Percentiles rank a stretch among this genome's conserved stretches.
Evolutionary conservation across 2,113 vertebrate genomes (phyloP).

Genomic region (Martes martes): DNA sequence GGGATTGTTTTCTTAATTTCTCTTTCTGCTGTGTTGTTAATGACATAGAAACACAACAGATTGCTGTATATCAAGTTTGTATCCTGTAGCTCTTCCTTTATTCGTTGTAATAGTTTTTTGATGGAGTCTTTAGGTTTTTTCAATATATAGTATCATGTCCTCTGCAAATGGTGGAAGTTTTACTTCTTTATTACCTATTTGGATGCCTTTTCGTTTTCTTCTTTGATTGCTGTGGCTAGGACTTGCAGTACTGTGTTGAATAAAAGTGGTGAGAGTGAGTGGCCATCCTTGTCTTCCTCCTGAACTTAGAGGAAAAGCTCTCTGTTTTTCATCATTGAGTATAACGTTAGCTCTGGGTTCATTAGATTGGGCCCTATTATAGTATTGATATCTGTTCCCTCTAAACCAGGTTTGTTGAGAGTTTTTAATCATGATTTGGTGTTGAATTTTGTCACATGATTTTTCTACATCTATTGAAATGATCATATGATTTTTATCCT

Average conservation of each 20-base stretch:
- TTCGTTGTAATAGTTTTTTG: background rate
- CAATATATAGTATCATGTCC: background rate
- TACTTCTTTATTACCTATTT: background rate
- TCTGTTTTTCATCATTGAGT: background rate
- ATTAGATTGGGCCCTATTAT: background rate
- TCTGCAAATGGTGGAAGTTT: background rate
- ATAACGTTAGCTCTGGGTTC: background rate
- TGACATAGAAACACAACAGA: background rate
- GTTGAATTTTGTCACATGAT: background rate
- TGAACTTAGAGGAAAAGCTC: background rate
- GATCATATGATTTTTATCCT: background rate
- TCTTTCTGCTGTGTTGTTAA: background rate
- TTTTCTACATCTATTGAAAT: background rate
- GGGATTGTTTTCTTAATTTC: background rate
- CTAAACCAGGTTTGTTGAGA: background rate
- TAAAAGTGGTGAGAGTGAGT: background rate
- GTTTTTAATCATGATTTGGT: background rate
- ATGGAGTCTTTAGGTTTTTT: background rate
- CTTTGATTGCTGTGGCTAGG: background rate
- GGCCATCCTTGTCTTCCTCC: background rate
- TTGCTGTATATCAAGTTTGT: background rate
- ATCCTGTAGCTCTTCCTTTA: background rate
- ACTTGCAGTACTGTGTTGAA: background rate
- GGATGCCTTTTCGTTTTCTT: background rate
- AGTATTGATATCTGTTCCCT: background rate